phyloP scores from a whole-genome alignment of 2,113 vertebrate genomes.

The Okapia johnstoni region DNA sequence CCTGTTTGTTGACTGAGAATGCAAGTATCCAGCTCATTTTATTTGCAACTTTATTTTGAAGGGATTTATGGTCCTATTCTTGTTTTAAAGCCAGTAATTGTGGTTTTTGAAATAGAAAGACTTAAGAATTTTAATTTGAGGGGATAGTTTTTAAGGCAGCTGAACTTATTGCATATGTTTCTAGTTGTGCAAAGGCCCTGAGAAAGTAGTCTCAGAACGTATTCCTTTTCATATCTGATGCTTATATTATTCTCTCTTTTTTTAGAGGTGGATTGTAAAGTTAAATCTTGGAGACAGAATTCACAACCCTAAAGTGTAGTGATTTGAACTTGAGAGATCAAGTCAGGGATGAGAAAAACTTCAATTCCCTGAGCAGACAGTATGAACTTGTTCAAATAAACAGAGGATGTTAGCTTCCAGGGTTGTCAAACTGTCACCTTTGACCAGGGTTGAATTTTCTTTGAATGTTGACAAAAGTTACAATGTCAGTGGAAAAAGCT shows the following conservation, averaged over 20 bases:
- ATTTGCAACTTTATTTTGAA: neutral
- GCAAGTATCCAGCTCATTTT: neutral
- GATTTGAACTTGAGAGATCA: neutral
- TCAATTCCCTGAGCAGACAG: neutral
- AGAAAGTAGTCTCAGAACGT: neutral
- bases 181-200: neutral
- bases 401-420: conserved; percentile 54
- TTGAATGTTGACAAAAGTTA: conserved; percentile 68
- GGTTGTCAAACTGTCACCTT: conserved; percentile 60
- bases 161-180: neutral
- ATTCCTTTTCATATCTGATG: neutral
- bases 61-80: neutral
- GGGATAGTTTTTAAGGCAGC: neutral
- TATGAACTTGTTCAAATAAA: conserved; percentile 44
- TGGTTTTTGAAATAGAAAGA: neutral
- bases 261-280: neutral
- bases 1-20: neutral
- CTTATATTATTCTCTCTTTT: neutral
- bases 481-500: conserved; percentile 69
- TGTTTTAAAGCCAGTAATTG: neutral
- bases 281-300: neutral
- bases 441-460: conserved; percentile 66
- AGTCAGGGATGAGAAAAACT: neutral
- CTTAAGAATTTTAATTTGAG: neutral
- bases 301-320: neutral